Evolutionary conservation across 2,888 invertebrate genomes (phyloP).

Genomic region (Drosophila anceps): DNA sequence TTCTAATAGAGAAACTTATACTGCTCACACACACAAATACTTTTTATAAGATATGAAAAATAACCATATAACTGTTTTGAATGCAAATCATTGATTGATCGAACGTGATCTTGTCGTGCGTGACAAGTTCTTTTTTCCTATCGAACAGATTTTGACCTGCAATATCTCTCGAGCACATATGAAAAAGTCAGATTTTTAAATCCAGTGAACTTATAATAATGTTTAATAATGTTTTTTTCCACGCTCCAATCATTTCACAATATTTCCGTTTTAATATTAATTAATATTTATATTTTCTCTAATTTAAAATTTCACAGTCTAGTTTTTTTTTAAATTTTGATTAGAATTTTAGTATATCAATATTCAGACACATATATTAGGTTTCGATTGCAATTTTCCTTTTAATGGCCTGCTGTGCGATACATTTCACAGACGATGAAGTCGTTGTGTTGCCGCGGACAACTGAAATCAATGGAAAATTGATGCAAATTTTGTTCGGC

Average conservation of each 20-base stretch:
- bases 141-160: too few species aligned
- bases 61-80: background rate
- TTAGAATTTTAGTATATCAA: background rate
- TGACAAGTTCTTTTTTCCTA: too few species aligned
- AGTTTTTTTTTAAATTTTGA: too few species aligned
- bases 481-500: slow-evolving; percentile 67
- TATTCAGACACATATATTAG: background rate
- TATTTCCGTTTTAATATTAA: too few species aligned
- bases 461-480: slow-evolving; percentile 67
- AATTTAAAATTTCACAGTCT: too few species aligned
- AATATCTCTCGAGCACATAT: too few species aligned
- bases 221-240: too few species aligned
- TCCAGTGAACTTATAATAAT: too few species aligned
- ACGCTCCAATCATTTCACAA: too few species aligned
- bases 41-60: background rate
- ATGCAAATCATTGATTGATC: background rate
- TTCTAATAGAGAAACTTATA: background rate
- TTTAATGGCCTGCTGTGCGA: slow-evolving; percentile 45
- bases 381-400: background rate
- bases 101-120: too few species aligned
- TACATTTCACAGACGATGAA: slow-evolving; percentile 63
- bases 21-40: background rate
- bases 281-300: too few species aligned
- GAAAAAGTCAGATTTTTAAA: too few species aligned
- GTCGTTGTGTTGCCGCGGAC: slow-evolving; percentile 32